Evolutionary conservation across 92 coral and sea anemone species (phyloP).

Genomic region (Parazoanthus swiftii): DNA sequence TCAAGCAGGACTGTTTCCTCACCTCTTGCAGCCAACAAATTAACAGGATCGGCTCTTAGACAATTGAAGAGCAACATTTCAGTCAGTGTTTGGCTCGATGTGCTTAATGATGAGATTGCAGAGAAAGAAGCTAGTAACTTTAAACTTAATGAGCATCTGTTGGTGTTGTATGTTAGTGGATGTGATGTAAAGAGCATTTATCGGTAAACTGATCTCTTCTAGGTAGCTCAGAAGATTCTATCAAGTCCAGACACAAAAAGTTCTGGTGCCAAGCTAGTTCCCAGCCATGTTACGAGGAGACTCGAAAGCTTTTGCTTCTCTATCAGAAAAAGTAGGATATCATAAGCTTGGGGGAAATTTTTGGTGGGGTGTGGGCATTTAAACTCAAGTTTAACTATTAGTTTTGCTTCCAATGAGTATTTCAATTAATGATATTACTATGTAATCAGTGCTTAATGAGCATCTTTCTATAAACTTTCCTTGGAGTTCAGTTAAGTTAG

Average conservation of each 20-base stretch:
- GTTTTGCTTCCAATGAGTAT: no score
- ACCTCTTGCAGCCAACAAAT: neutral
- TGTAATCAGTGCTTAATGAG: no score
- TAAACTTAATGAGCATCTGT: slow-evolving; percentile 40
- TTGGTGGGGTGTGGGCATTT: no score
- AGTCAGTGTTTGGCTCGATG: slow-evolving; percentile 39
- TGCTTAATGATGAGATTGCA: slow-evolving; percentile 47
- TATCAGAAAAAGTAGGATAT: no score
- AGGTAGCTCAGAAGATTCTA: neutral
- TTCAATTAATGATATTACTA: no score
- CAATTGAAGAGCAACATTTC: slow-evolving; percentile 42
- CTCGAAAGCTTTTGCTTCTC: no score
- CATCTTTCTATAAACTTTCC: no score
- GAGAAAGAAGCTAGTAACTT: slow-evolving; percentile 30
- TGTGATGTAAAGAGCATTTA: slow-evolving; percentile 37
- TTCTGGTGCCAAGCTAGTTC: no score
- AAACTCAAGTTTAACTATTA: no score
- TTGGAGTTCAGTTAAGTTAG: no score
- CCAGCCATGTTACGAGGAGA: no score
- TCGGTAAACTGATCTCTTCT: neutral
- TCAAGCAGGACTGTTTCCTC: neutral
- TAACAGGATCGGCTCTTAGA: slow-evolving; percentile 30
- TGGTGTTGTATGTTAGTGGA: slow-evolving; percentile 43
- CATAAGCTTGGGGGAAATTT: no score
- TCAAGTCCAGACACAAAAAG: neutral